Conservation (phyloP, 2,113 vertebrate species). For the Cyprichromis sp. region DNA sequence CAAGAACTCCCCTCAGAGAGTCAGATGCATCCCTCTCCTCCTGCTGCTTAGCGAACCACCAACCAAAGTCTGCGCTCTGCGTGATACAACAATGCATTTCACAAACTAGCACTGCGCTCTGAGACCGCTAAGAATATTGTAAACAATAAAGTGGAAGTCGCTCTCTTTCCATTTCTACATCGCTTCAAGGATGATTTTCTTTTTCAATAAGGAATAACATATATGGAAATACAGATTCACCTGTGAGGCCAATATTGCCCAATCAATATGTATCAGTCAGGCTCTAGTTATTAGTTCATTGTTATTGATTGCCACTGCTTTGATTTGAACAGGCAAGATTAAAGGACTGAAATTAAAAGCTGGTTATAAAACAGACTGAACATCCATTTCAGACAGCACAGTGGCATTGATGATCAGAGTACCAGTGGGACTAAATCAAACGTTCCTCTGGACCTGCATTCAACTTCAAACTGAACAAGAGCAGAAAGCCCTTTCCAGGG, state of each 20-base stretch:
- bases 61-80: neutral
- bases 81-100: neutral
- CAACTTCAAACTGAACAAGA: neutral
- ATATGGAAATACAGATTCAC: neutral
- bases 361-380: neutral
- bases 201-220: neutral
- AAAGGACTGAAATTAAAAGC: neutral
- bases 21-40: neutral
- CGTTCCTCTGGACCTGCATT: neutral
- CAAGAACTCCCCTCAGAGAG: neutral
- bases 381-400: neutral
- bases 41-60: neutral
- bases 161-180: neutral
- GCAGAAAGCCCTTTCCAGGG: neutral
- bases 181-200: neutral
- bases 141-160: neutral
- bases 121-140: neutral
- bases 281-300: neutral
- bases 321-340: neutral
- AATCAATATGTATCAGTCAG: neutral
- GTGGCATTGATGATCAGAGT: neutral
- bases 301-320: neutral
- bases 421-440: neutral
- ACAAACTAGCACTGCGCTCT: neutral
- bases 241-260: neutral